Percentiles rank a stretch among this genome's conserved stretches.
phyloP scores from a whole-genome alignment of 2,888 invertebrate genomes.

The Drosophila helvetica region DNA sequence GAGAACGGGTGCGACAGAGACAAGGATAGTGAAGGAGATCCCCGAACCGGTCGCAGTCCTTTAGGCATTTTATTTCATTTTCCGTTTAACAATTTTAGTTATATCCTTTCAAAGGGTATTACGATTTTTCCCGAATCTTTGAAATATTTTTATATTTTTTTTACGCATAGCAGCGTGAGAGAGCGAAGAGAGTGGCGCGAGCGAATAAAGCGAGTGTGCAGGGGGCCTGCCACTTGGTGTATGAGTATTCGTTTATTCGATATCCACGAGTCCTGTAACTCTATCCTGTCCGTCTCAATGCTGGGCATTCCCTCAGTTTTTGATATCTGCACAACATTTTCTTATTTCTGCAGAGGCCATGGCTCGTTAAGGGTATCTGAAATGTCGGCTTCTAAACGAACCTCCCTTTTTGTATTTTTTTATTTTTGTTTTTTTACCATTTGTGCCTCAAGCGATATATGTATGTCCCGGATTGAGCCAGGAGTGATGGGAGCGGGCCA shows the following conservation, averaged over 20 bases:
- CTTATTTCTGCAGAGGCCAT: no score
- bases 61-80: not conserved
- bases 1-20: constrained; percentile 16
- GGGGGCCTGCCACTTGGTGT: no score
- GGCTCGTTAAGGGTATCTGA: no score
- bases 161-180: no score
- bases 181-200: no score
- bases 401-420: not conserved
- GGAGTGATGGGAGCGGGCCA: constrained; percentile 2
- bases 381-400: not conserved
- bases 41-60: constrained; percentile 17
- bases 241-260: no score
- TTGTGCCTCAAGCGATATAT: constrained; percentile 22
- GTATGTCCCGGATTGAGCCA: constrained; percentile 23
- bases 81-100: not conserved
- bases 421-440: constrained; percentile 2
- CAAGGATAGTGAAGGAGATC: not conserved
- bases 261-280: not conserved
- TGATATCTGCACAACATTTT: no score
- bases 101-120: not conserved
- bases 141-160: no score
- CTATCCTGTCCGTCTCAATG: no score
- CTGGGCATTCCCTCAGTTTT: no score
- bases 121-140: no score
- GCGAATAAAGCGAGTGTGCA: no score